phyloP scores from a whole-genome alignment of 2,797 vertebrate species.

The Gymnothorax reevesii region DNA sequence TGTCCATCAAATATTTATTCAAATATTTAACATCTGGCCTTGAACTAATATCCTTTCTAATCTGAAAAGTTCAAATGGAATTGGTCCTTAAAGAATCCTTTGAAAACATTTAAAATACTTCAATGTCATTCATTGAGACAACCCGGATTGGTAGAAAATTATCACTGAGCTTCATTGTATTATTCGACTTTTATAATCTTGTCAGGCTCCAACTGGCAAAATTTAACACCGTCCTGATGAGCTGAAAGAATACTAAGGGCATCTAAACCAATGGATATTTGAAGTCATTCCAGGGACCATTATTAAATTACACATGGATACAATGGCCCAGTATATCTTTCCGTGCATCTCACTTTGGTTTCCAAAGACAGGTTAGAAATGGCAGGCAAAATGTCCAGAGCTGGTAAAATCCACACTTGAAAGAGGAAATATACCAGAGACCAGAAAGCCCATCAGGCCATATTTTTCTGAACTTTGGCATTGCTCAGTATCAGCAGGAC shows the following conservation, averaged over 20 bases:
- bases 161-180: not conserved
- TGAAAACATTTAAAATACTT: not conserved
- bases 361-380: not conserved
- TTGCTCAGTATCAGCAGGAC: not conserved
- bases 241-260: not conserved
- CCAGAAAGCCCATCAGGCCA: not conserved
- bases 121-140: not conserved
- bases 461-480: not conserved
- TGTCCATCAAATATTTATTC: no score
- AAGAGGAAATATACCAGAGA: not conserved
- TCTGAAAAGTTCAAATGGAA: not conserved
- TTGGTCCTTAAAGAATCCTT: not conserved
- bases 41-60: no score
- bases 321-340: not conserved
- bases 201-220: not conserved
- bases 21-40: no score
- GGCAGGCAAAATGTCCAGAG: not conserved
- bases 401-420: not conserved
- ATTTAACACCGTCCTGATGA: not conserved
- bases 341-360: not conserved
- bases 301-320: not conserved
- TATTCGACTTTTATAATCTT: not conserved
- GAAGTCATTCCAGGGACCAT: not conserved
- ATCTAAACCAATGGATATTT: not conserved
- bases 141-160: not conserved